phyloP scores from a whole-genome alignment of 2,797 vertebrate genomes.

The Ispidina picta region DNA sequence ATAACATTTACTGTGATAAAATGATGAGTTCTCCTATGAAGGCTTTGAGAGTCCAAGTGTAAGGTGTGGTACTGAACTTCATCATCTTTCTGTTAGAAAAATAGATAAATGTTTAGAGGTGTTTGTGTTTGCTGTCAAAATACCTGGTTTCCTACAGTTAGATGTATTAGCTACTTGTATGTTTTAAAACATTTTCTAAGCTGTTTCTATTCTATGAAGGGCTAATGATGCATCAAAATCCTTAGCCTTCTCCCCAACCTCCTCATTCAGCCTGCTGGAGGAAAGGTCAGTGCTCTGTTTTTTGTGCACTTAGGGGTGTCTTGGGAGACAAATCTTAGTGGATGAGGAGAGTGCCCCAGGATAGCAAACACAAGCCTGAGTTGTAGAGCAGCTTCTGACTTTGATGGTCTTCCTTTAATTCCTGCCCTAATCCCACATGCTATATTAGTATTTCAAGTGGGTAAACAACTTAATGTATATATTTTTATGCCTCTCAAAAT shows the following conservation, averaged over 20 bases:
- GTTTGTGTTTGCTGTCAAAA: background rate
- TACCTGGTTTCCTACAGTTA: background rate
- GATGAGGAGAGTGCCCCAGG: background rate
- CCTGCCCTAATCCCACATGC: background rate
- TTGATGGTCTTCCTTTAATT: background rate
- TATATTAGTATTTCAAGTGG: background rate
- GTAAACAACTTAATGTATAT: background rate
- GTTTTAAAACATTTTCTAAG: background rate
- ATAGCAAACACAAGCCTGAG: background rate
- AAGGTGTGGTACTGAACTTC: background rate
- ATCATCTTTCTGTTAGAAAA: background rate
- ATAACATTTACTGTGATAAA: background rate
- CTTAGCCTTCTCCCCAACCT: background rate
- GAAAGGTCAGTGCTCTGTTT: background rate
- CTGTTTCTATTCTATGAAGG: background rate
- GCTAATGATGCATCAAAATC: rapidly evolving
- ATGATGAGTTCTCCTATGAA: background rate
- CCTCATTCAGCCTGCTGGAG: background rate
- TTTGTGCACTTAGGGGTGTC: background rate
- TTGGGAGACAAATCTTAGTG: background rate
- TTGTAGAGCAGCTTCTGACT: background rate
- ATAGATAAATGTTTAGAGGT: background rate
- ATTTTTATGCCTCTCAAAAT: background rate
- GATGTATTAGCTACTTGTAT: background rate
- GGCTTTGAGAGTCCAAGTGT: background rate